phyloP scores from a whole-genome alignment of 2,888 invertebrate genomes.

The Caenorhabditis sp. region DNA sequence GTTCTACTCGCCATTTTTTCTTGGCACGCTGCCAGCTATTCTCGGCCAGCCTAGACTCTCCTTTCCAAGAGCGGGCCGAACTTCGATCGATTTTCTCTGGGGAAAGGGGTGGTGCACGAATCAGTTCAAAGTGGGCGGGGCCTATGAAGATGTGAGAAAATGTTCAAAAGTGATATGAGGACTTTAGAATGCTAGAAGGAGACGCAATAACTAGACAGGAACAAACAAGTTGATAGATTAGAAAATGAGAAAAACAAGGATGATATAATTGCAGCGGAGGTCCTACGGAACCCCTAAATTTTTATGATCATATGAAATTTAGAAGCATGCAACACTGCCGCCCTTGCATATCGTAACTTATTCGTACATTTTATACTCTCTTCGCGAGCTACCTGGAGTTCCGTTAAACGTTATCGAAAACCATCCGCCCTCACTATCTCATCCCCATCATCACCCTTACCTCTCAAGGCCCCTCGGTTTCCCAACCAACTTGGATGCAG shows the following conservation, averaged over 20 bases:
- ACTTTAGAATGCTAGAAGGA: too few relatives aligned
- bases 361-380: too few relatives aligned
- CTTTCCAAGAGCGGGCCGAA: conserved; percentile 1
- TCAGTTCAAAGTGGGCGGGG: conserved; percentile 20
- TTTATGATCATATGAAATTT: too few relatives aligned
- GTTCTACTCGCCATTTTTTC: conserved; percentile 20
- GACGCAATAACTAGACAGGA: too few relatives aligned
- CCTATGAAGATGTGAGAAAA: conserved; percentile 2
- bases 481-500: conserved; percentile 15
- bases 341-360: too few relatives aligned
- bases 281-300: too few relatives aligned
- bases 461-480: conserved; percentile 4
- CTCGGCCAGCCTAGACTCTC: conserved; percentile 14
- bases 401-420: not conserved
- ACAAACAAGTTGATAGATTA: too few relatives aligned
- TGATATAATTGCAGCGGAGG: too few relatives aligned
- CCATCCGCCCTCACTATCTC: not conserved
- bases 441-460: not conserved
- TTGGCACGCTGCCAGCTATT: conserved; percentile 38
- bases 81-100: conserved; percentile 11
- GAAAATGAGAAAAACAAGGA: too few relatives aligned
- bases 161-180: too few relatives aligned
- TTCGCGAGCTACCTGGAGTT: too few relatives aligned
- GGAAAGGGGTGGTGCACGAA: not conserved
- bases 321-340: too few relatives aligned